Percentiles rank a stretch among this genome's conserved stretches.
These are phyloP conservation scores for Seriola rivoliana DNA, from an alignment of 2,113 vertebrate species.

Conservation along the genomic window DNA sequence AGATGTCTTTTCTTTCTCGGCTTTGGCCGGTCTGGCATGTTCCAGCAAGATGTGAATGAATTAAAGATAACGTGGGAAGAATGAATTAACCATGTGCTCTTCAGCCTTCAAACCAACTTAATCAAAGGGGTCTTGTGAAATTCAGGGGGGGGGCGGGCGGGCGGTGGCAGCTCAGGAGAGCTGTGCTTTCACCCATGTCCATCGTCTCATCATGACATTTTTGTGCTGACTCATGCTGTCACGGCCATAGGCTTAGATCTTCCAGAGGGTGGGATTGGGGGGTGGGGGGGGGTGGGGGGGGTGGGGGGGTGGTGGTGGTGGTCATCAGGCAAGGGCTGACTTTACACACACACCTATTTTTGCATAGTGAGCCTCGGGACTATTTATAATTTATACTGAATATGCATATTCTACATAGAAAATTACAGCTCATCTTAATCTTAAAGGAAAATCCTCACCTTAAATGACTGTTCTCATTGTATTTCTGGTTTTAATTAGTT, in stretches of 20 bases:
- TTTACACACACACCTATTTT: slow-evolving; percentile 15
- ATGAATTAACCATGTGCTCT: slow-evolving; percentile 76
- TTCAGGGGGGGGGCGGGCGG: background rate
- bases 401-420: background rate
- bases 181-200: slow-evolving; percentile 39
- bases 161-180: slow-evolving; percentile 30
- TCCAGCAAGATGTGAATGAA: slow-evolving; percentile 63
- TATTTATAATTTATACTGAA: background rate
- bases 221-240: slow-evolving; percentile 60
- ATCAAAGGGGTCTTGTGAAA: slow-evolving; percentile 67
- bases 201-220: slow-evolving; percentile 50
- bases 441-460: background rate
- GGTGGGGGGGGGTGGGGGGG: background rate
- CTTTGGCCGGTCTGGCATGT: slow-evolving; percentile 41
- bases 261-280: slow-evolving; percentile 9
- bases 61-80: slow-evolving; percentile 68
- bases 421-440: background rate
- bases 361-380: slow-evolving; percentile 2
- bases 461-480: too few relatives aligned
- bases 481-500: too few relatives aligned
- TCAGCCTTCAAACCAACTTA: slow-evolving; percentile 64
- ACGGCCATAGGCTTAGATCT: slow-evolving; percentile 50
- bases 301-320: too few relatives aligned
- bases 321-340: background rate
- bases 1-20: slow-evolving; percentile 19